A percentile compares a stretch with the other conserved stretches of the same genome.
These are phyloP conservation scores for Actias luna DNA, from an alignment of 2,888 invertebrate species.

Conservation along the genomic window DNA sequence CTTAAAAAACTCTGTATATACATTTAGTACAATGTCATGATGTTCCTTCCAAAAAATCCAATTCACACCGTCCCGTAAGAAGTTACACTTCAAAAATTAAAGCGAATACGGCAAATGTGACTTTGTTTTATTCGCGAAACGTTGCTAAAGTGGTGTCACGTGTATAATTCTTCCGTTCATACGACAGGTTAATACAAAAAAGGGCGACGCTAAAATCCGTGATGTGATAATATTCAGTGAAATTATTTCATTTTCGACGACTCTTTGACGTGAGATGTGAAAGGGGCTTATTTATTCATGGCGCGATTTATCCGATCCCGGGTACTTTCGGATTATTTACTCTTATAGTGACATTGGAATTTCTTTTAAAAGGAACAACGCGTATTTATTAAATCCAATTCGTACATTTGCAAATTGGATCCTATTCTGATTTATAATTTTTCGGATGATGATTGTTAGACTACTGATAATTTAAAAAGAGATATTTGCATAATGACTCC, in stretches of 20 bases:
- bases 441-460: too few relatives aligned
- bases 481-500: too few relatives aligned
- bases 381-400: too few relatives aligned
- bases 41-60: too few relatives aligned
- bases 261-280: background rate
- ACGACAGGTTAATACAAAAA: background rate
- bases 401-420: too few relatives aligned
- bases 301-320: background rate
- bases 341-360: background rate
- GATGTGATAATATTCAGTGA: background rate
- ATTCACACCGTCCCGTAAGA: too few relatives aligned
- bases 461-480: too few relatives aligned
- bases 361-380: background rate
- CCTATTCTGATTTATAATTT: too few relatives aligned
- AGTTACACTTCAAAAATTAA: too few relatives aligned
- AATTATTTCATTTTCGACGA: background rate
- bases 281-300: background rate
- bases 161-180: background rate
- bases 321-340: background rate
- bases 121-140: background rate
- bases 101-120: background rate
- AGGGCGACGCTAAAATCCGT: background rate
- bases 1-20: too few relatives aligned
- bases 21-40: too few relatives aligned
- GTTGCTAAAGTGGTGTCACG: background rate